Percentiles rank a stretch among this genome's conserved stretches.
Conservation (phyloP, 2,888 invertebrate species). For the Ochropleura leucogaster region DNA sequence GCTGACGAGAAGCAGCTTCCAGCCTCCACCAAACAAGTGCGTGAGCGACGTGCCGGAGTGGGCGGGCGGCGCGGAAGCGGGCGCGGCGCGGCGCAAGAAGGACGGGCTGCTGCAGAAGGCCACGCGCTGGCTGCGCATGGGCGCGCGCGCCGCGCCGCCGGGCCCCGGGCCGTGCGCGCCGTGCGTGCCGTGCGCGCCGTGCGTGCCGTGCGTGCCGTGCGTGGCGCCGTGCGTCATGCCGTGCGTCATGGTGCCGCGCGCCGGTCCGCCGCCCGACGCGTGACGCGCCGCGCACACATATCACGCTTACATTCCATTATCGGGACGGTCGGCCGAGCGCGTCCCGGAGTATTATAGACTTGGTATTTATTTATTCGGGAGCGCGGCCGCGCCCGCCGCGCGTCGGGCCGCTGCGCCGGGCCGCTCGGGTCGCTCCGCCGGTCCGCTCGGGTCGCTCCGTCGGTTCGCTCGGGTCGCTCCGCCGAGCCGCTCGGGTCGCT, state of each 20-base stretch:
- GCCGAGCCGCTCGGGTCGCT: conserved; percentile 57
- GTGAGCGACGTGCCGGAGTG: conserved; percentile 92
- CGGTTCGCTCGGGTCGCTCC: conserved; percentile 53
- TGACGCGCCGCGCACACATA: conserved; percentile 74
- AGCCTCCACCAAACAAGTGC: conserved; percentile 92
- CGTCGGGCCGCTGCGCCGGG: conserved; percentile 61
- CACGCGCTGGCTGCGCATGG: conserved; percentile 89
- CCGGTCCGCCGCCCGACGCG: conserved; percentile 74
- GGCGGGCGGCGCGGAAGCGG: conserved; percentile 78
- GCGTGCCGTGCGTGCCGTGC: conserved; percentile 79
- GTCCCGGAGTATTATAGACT: conserved; percentile 88
- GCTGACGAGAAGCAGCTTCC: conserved; percentile 92
- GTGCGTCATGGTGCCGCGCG: conserved; percentile 70
- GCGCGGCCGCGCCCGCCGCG: conserved; percentile 53
- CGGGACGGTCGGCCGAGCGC: conserved; percentile 84
- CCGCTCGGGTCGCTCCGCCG: conserved; percentile 56
- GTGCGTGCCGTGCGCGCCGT: conserved; percentile 87
- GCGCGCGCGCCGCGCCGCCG: conserved; percentile 79
- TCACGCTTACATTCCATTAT: conserved; percentile 90
- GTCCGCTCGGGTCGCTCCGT: conserved; percentile 61
- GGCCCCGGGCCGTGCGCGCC: conserved; percentile 64
- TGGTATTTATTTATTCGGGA: conserved; percentile 89
- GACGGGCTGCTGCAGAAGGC: conserved; percentile 90
- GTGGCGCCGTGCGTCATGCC: conserved; percentile 70
- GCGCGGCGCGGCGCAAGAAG: conserved; percentile 80